A percentile compares a stretch with the other conserved stretches of the same genome.
Conservation (phyloP, 2,797 vertebrate species). For the Chloroceryle amazona region DNA sequence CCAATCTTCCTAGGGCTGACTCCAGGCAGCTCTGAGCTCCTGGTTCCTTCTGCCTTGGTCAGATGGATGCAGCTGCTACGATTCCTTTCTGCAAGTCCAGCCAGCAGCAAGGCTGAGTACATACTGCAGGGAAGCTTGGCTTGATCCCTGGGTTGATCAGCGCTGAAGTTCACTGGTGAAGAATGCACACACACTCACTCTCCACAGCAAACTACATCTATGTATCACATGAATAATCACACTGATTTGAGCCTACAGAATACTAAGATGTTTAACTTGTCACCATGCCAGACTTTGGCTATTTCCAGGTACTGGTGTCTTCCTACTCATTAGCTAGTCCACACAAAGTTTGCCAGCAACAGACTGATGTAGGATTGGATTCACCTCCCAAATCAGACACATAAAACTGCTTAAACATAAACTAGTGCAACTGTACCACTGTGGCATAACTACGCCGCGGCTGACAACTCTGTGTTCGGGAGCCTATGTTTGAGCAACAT, state of each 20-base stretch:
- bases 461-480: neutral
- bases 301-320: neutral
- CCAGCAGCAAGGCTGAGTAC: neutral
- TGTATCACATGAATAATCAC: neutral
- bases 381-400: neutral
- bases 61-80: neutral
- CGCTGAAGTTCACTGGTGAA: neutral
- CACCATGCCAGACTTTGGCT: neutral
- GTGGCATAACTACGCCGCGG: too few relatives aligned
- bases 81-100: neutral
- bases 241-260: neutral
- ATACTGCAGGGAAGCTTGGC: neutral
- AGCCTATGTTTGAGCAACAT: neutral
- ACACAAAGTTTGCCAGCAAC: neutral
- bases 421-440: neutral
- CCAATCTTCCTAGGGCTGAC: neutral
- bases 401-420: neutral
- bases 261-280: too few relatives aligned
- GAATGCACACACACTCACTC: neutral
- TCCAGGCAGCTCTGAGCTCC: rapidly evolving
- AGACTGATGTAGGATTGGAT: neutral
- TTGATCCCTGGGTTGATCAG: neutral
- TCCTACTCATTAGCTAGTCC: neutral
- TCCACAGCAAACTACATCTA: neutral
- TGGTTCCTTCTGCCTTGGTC: neutral